Conservation (phyloP, 2,113 vertebrate genomes). For the Ranitomeya variabilis region DNA sequence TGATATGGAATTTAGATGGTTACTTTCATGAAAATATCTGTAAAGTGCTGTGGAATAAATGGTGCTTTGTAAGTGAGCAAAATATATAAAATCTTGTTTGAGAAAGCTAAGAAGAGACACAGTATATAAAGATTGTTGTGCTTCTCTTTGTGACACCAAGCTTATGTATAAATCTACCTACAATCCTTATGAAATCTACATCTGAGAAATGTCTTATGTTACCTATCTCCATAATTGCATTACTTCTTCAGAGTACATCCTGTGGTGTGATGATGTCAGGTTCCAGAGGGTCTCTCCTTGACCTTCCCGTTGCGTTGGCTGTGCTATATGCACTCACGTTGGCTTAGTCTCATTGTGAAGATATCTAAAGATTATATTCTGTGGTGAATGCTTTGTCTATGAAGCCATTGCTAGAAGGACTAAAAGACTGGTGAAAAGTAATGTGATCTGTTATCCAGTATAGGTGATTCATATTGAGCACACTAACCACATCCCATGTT, state of each 20-base stretch:
- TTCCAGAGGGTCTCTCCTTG: slow-evolving; percentile 38
- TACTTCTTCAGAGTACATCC: slow-evolving; percentile 20
- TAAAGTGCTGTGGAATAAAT: no score
- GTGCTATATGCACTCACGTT: background rate
- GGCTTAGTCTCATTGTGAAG: background rate
- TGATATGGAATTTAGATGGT: no score
- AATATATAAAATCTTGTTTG: background rate
- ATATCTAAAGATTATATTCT: slow-evolving; percentile 15
- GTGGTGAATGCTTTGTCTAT: slow-evolving; percentile 22
- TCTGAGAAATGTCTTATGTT: background rate
- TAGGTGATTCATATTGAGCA: slow-evolving; percentile 24
- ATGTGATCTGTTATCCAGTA: slow-evolving; percentile 29
- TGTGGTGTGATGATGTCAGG: slow-evolving; percentile 36
- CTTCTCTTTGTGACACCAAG: background rate
- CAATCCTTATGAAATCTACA: background rate
- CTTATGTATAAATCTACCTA: background rate
- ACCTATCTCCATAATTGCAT: background rate
- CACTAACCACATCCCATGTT: slow-evolving; percentile 18
- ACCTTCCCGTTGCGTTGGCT: background rate
- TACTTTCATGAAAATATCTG: no score
- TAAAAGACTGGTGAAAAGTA: slow-evolving; percentile 20
- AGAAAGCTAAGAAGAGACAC: background rate
- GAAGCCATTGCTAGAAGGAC: background rate
- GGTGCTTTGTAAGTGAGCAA: no score
- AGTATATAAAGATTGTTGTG: background rate